Evolutionary conservation across 53 echinoderm and acorn worm genomes (phyloP), one percentile per base, ranked within the genome.

Genomic region (Holothuria leucospilota): DNA sequence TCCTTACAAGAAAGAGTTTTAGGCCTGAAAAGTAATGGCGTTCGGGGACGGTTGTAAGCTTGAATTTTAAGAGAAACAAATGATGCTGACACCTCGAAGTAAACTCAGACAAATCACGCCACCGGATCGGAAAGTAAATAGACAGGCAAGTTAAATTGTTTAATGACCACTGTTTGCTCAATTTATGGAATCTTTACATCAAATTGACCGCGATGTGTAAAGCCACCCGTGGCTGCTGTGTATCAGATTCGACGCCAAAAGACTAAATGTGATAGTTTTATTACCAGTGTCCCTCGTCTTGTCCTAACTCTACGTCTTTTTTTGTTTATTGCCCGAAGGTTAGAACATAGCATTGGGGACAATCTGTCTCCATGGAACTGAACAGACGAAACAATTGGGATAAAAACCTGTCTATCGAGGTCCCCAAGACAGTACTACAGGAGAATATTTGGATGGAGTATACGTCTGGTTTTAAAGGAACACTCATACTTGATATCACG

Each of bases 261-360:
- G 74, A 74, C 51, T 74, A 6, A 26, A 52, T 74, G 52, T 74
- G 74, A 74, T 74, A 74, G 74, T 51, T 74, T 74, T 74, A 74
- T 74, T 15, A 46, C 10, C 49, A 21, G 26, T 74, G 74, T 74
- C 74, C 74, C 74, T 24, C 67, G 27, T 21, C 28, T 13, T 49
- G 74, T 74, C 74, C 42, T 51, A 42, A 74, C 9, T 26, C 13
- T 20, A 20, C 26, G 20, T 21, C 34, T 39, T 28, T 34, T n/a
- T 39, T 39, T 29, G 34, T 13, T 74, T 24, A 74, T 46, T 51
- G 51, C 74, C 46, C 46, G 51, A 70, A 20, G 74, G 74, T 51
- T n/a, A 21, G 49, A 71, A 71, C 24, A 11, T 41, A 39, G 46
- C 20, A 74, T 26, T 24, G 39, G 49, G 20, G 74, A 26, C 46